A percentile compares a stretch with the other conserved stretches of the same genome.
Conservation (phyloP, 1,140 invertebrate genomes). For the Bradynema listronoti region DNA sequence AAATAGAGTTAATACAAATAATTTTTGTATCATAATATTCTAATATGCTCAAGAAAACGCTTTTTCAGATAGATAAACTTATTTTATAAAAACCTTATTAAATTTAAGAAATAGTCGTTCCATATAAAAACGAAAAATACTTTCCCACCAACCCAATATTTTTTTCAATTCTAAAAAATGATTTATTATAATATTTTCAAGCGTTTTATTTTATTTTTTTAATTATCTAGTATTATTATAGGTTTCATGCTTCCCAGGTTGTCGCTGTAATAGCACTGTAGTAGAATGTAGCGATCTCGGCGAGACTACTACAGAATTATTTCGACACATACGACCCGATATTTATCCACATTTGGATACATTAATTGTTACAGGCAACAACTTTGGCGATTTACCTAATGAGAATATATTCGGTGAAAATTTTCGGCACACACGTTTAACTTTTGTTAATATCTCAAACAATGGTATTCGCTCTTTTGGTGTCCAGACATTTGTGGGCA, state of each 20-base stretch:
- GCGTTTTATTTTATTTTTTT: too few relatives aligned
- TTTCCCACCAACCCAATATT: too few relatives aligned
- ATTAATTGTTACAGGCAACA: constrained; percentile 11
- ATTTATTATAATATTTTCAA: too few relatives aligned
- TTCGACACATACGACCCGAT: not conserved
- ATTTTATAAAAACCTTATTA: too few relatives aligned
- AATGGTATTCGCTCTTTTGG: constrained; percentile 26
- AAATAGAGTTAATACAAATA: too few relatives aligned
- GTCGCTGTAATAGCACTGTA: constrained; percentile 7
- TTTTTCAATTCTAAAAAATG: too few relatives aligned
- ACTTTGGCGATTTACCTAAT: constrained; percentile 9
- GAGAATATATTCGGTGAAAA: constrained; percentile 13
- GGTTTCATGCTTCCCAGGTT: constrained; percentile 16
- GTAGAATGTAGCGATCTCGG: constrained; percentile 7
- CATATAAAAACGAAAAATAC: too few relatives aligned
- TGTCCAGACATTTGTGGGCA: constrained; percentile 20
- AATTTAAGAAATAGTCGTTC: too few relatives aligned
- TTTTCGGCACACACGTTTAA: constrained; percentile 12
- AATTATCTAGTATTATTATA: too few relatives aligned
- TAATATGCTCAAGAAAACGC: too few relatives aligned
- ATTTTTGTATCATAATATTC: too few relatives aligned
- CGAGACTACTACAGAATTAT: constrained; percentile 5
- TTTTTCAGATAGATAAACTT: too few relatives aligned
- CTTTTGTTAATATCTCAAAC: constrained; percentile 27
- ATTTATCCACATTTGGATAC: constrained; percentile 12